A percentile compares a stretch with the other conserved stretches of the same genome.
These are phyloP conservation scores for Myrmecobius fasciatus DNA, from an alignment of 2,113 vertebrate genomes.

Conservation along the genomic window DNA sequence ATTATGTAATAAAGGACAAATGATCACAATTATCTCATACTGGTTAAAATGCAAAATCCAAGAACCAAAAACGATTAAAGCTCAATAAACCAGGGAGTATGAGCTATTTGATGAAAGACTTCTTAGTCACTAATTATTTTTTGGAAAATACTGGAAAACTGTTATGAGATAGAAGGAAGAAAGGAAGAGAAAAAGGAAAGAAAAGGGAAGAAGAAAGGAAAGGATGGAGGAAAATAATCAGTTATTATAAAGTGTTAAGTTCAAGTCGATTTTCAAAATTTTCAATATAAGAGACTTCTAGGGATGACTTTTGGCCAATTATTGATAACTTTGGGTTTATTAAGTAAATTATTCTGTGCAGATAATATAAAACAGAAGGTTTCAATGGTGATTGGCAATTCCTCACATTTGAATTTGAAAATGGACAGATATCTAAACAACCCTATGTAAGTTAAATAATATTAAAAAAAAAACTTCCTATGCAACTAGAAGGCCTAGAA, in stretches of 20 bases:
- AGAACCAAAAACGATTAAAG: too few species aligned
- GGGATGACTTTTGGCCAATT: background rate
- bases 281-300: background rate
- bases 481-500: background rate
- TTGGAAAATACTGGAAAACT: too few species aligned
- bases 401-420: background rate
- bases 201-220: background rate
- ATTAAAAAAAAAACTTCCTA: background rate
- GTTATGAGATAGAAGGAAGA: background rate
- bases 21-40: too few species aligned
- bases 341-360: background rate
- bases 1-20: too few species aligned
- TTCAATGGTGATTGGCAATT: background rate
- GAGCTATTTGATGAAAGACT: too few species aligned
- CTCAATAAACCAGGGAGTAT: too few species aligned
- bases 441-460: background rate
- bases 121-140: too few species aligned
- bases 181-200: too few species aligned
- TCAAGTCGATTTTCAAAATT: background rate
- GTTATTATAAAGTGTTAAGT: background rate
- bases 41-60: too few species aligned
- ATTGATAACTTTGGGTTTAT: background rate
- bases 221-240: background rate
- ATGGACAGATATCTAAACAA: background rate
- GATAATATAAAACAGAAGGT: background rate